Base-by-base conservation (phyloP, 2,113 vertebrate genomes). In the Pachypanchax playfairii region DNA sequence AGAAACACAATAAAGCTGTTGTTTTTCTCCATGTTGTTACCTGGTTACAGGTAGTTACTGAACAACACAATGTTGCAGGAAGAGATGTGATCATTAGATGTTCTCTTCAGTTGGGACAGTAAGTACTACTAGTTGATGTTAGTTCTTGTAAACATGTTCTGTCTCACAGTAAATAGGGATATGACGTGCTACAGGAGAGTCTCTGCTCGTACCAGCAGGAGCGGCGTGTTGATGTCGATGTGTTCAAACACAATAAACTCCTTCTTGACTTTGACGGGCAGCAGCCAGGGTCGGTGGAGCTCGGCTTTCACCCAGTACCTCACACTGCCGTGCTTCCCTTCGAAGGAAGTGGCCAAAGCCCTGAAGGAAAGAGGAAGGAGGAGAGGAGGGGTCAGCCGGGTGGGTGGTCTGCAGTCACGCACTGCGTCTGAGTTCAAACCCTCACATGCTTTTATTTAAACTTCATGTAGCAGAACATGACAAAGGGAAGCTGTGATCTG, bases 141-240 rank as follows among this genome's bases (percentile, higher is more conserved):
- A 35, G 33, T 35, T 11, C 33, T 35, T 8, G 33, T n/a, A n/a
- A n/a, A n/a, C n/a, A n/a, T n/a, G n/a, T n/a, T n/a, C n/a, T n/a
- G 33, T 35, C 33, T 35, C 33, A 4, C 29, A 4, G 11, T 13
- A 9, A 35, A 35, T 12, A 35, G 10, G 4, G 8, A 35, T 12
- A 35, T 1, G 14, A 48, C 15, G 24, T 7, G 18, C 14, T 47
- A 15, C 28, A 2, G 46, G n/a, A 55, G 36, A 44, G 50, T 5
- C 7, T 17, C 54, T 4, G 46, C 13, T 20, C 68, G 20, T 93
- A 99, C 97, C 96, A 99, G 93, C 94, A 99, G 94, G 88, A 96
- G 94, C 80, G 96, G 96, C 91, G 96, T 98, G 96, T 98, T 98
- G 93, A 99, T 98, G 94, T 99, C 97, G 87, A 98, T 98, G 93